phyloP scores from a whole-genome alignment of 2,888 invertebrate genomes.

The Sinotaia quadrata region DNA sequence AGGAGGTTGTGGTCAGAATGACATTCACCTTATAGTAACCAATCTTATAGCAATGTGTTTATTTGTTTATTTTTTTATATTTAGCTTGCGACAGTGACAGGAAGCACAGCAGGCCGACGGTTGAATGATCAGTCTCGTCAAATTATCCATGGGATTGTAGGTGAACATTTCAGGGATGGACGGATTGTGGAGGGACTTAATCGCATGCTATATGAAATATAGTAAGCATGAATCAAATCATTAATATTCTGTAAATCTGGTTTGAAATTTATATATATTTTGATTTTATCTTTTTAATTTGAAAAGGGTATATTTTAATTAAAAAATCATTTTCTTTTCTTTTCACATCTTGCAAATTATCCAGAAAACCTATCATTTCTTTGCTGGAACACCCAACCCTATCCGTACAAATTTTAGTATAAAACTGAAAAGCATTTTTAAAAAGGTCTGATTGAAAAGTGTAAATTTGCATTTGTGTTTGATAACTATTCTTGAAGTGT shows the following conservation, averaged over 20 bases:
- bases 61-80: not conserved
- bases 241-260: not conserved
- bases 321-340: too few relatives aligned
- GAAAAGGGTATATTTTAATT: too few relatives aligned
- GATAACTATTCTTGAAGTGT: too few relatives aligned
- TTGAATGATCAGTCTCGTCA: slow-evolving; percentile 26
- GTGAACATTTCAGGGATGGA: slow-evolving; percentile 30
- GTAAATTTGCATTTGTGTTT: too few relatives aligned
- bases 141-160: slow-evolving; percentile 24
- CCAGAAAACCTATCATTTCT: too few relatives aligned
- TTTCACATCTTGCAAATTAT: too few relatives aligned
- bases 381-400: too few relatives aligned
- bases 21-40: not conserved
- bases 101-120: slow-evolving; percentile 24
- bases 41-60: not conserved
- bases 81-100: slow-evolving; percentile 35
- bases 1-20: not conserved
- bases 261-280: not conserved
- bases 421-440: too few relatives aligned
- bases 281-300: too few relatives aligned
- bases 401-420: too few relatives aligned
- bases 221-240: slow-evolving; percentile 24
- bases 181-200: slow-evolving; percentile 31
- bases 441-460: too few relatives aligned
- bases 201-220: slow-evolving; percentile 32